Base-by-base conservation (phyloP, 37 sponge, comb jelly and placozoan genomes). In the Theonella swinhoei region DNA sequence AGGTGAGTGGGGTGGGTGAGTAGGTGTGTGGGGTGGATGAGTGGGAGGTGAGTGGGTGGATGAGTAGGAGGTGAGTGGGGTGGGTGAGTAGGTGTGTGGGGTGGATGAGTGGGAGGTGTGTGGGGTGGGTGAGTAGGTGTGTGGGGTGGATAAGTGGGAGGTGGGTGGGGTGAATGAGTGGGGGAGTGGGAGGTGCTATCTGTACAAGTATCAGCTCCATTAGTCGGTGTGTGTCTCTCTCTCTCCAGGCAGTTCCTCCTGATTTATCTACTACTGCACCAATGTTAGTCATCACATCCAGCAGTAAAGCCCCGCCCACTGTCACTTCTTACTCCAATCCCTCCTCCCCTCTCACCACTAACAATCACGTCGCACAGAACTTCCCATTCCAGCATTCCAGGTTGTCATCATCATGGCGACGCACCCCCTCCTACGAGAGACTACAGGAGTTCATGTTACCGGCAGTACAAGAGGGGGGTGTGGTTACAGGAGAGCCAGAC, bases 381-480 rank as follows among this genome's bases (percentile, higher is more conserved):
- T 14, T 19, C 54, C 5, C 5, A 14, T 33, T 14, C 34, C 4
- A 9, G 17, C n/a, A 9, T 17, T 47, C 70, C 71, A 64, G 1
- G 4, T 85, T 64, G 32, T 54, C 83, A 3, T 26, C 42, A 5
- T 20, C 61, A 20, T 83, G 79, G 78, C 29, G 68, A n/a, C 76
- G 89, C 34, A 22, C 63, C 17, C 40, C 68, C 2, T 89, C 89
- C 26, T 89, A 89, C 40, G 89, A 89, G 74, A 28, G 72, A 66
- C 77, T 88, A 4, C 64, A 81, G 64, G 72, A 82, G 62, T 67
- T 82, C 5, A 72, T 20, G 0, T 19, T 68, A 22, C 66, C 66
- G 29, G 4, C 30, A 23, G 29, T 65, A 47, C 54, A 47, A 14
- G 54, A 47, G 14, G 54, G 54, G 54, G 54, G 54, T 47, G 54